Evolutionary conservation across 2,797 vertebrate species (phyloP), one percentile per base, ranked within the genome.

Genomic region (Siniperca undulata): DNA sequence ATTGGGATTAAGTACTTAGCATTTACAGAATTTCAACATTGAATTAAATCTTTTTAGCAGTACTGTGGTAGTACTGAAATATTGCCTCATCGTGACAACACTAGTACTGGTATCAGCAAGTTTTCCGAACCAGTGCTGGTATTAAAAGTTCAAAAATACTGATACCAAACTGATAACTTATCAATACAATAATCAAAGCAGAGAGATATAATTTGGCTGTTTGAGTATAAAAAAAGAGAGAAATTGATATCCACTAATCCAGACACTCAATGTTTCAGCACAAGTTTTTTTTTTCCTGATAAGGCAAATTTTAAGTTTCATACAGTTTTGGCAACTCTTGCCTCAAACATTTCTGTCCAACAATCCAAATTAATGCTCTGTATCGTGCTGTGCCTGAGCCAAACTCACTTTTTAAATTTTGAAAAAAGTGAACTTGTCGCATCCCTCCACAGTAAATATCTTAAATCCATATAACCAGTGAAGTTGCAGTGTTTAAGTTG

Each of bases 401-500:
- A 46, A 75, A 65, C 70, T 36, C 7, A 62, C 16, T 20, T 73
- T 27, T 70, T 73, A 19, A 72, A 17, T 17, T 58, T 56, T n/a
- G 10, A 56, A 70, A 50, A 30, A 10, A 19, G 44, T 24, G 22
- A 27, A 36, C 27, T 60, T 73, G 16, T 40, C 58, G n/a, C 34
- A 44, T 72, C 30, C 46, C n/a, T 46, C 38, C 19, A 74, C 38
- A 58, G 55, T 34, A 58, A 20, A 50, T 27, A 61, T 16, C 30
- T 65, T 3, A 60, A 77, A 77, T 87, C 58, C 20, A 62, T 67
- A 58, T 58, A 70, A 56, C 80, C 30, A 61, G 59, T 79, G 72
- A 30, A 73, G 64, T 34, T 64, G 77, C 71, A 69, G 66, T 70
- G 66, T 80, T 77, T 66, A 71, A 76, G 70, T 64, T 87, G 71